Percentiles rank a stretch among this genome's conserved stretches.
These are phyloP conservation scores for Apeira syringaria DNA, from an alignment of 2,888 invertebrate species.

Conservation along the genomic window DNA sequence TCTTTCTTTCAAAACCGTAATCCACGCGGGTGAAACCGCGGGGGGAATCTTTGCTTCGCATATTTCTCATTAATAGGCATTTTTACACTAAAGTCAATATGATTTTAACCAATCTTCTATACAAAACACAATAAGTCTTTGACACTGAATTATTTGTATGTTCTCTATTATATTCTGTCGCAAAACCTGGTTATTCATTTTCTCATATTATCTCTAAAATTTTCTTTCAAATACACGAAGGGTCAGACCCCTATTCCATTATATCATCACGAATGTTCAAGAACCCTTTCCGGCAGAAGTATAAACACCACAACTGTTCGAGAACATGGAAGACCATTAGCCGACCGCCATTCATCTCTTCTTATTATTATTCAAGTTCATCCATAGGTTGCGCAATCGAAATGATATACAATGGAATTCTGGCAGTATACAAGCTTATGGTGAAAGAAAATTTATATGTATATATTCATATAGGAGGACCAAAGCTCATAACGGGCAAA, in stretches of 20 bases:
- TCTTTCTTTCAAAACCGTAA: too few relatives aligned
- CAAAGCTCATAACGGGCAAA: too few relatives aligned
- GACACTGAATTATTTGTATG: too few relatives aligned
- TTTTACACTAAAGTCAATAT: too few relatives aligned
- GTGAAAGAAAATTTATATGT: too few relatives aligned
- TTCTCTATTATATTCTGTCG: too few relatives aligned
- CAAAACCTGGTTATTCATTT: conserved; percentile 4
- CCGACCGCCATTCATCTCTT: conserved; percentile 33
- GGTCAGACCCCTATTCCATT: conserved; percentile 7
- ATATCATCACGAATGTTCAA: conserved; percentile 15
- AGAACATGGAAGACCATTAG: conserved; percentile 32
- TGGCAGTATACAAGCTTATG: conserved; percentile 11
- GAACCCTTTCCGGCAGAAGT: conserved; percentile 20
- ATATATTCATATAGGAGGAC: too few relatives aligned
- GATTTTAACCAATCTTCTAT: too few relatives aligned
- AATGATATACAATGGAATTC: conserved; percentile 20
- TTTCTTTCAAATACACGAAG: conserved; percentile 2
- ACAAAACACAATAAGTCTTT: too few relatives aligned
- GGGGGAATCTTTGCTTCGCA: too few relatives aligned
- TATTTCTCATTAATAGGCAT: too few relatives aligned
- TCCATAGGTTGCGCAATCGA: conserved; percentile 31
- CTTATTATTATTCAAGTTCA: conserved; percentile 37
- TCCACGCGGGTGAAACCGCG: too few relatives aligned
- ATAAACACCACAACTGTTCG: conserved; percentile 28
- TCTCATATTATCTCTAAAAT: conserved; percentile 9